Percentiles rank a stretch among this genome's conserved stretches.
Conservation (phyloP, 1,140 invertebrate species). For the Chrysoperla carnea region DNA sequence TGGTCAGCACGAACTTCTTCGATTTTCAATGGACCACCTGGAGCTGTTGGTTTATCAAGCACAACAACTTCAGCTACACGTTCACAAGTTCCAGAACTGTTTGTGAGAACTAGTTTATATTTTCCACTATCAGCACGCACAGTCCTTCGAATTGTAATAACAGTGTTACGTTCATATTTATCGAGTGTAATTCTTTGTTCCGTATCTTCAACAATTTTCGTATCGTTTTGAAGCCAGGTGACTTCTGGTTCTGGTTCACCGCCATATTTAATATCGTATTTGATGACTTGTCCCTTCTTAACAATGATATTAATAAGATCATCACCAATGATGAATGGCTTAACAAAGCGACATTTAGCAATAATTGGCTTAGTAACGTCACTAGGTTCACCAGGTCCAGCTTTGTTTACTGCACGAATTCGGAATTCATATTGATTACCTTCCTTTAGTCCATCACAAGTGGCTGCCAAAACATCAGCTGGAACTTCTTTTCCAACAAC, state of each 20-base stretch:
- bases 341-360: conserved; percentile 89
- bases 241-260: conserved; percentile 89
- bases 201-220: conserved; percentile 49
- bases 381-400: conserved; percentile 85
- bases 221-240: conserved; percentile 54
- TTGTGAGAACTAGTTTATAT: conserved; percentile 70
- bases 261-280: conserved; percentile 85
- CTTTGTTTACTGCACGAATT: conserved; percentile 89
- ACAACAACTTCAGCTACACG: conserved; percentile 74
- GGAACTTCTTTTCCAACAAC: conserved; percentile 59
- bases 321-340: conserved; percentile 82
- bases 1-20: conserved; percentile 79
- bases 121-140: conserved; percentile 77
- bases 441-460: conserved; percentile 82
- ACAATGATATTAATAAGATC: conserved; percentile 71
- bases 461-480: conserved; percentile 54
- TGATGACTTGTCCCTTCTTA: conserved; percentile 85
- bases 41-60: conserved; percentile 67
- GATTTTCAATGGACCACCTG: conserved; percentile 69
- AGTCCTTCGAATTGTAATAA: conserved; percentile 73
- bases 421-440: conserved; percentile 93
- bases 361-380: conserved; percentile 88
- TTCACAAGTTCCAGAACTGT: conserved; percentile 70
- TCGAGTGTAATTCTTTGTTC: conserved; percentile 65
- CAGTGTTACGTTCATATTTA: conserved; percentile 78